These are phyloP conservation scores for Chironex yamaguchii DNA, from an alignment of 30 jellyfish, hydroid and myxozoan species.

Conservation along the genomic window DNA sequence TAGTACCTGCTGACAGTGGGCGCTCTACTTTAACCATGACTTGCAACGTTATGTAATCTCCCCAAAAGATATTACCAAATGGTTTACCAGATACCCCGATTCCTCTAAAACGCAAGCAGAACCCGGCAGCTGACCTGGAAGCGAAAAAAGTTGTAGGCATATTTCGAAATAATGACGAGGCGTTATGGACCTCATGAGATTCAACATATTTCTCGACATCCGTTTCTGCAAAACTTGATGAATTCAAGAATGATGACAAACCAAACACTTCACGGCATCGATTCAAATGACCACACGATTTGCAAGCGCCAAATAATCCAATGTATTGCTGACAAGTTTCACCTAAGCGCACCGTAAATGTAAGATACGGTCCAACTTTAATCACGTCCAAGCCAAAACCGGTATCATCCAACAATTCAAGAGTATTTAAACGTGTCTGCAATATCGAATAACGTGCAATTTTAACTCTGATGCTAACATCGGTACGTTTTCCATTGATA, in stretches of 20 bases:
- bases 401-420: constrained; percentile 9
- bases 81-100: constrained; percentile 43
- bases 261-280: too few relatives aligned
- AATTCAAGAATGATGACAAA: not conserved
- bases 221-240: constrained; percentile 5
- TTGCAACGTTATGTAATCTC: constrained; percentile 35
- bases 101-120: constrained; percentile 39
- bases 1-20: constrained; percentile 30
- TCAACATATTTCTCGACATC: constrained; percentile 33
- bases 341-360: too few relatives aligned
- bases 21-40: constrained; percentile 57
- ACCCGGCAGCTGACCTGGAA: constrained; percentile 68
- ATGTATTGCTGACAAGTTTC: constrained; percentile 20
- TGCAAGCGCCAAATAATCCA: constrained; percentile 64
- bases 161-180: constrained; percentile 24
- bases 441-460: constrained; percentile 26
- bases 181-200: constrained; percentile 23
- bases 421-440: constrained; percentile 8
- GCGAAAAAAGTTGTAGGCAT: constrained; percentile 38
- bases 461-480: constrained; percentile 5
- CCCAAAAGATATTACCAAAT: constrained; percentile 21
- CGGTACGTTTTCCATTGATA: constrained; percentile 26
- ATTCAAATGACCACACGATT: not conserved
- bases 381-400: too few relatives aligned
- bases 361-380: too few relatives aligned